phyloP scores from a whole-genome alignment of 2,888 invertebrate species.

The Zygothrica quintamaculata region DNA sequence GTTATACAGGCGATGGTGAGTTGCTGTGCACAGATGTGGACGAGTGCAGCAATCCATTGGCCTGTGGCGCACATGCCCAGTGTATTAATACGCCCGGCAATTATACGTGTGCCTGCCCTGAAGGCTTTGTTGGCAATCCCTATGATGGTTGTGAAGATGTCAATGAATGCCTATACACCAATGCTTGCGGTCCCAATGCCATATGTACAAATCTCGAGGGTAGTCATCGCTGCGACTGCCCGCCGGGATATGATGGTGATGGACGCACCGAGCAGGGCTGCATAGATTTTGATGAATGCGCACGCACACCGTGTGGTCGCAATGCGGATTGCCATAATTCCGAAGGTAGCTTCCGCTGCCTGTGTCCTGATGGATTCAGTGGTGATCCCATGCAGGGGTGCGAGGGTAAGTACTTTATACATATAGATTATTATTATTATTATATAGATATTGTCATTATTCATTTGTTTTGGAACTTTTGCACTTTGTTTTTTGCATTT shows the following conservation, averaged over 20 bases:
- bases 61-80: conserved; percentile 92
- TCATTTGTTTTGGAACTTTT: conserved; percentile 37
- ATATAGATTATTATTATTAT: neutral
- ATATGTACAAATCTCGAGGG: conserved; percentile 92
- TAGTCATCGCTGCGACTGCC: conserved; percentile 93
- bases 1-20: conserved; percentile 96
- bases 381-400: conserved; percentile 92
- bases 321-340: conserved; percentile 92
- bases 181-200: conserved; percentile 92
- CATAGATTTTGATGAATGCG: conserved; percentile 90
- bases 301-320: conserved; percentile 90
- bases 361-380: conserved; percentile 92
- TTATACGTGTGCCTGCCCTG: conserved; percentile 93
- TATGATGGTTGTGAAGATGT: conserved; percentile 91
- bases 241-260: conserved; percentile 92
- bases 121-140: conserved; percentile 94
- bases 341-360: conserved; percentile 91
- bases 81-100: conserved; percentile 94
- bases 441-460: too few relatives aligned
- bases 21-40: conserved; percentile 94
- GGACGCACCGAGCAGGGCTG: conserved; percentile 89
- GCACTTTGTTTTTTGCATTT: conserved; percentile 31
- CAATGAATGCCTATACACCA: conserved; percentile 91
- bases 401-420: conserved; percentile 59
- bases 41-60: conserved; percentile 92